A percentile compares a stretch with the other conserved stretches of the same genome.
phyloP scores from a whole-genome alignment of 2,888 invertebrate genomes.

The Lasiommata megera region DNA sequence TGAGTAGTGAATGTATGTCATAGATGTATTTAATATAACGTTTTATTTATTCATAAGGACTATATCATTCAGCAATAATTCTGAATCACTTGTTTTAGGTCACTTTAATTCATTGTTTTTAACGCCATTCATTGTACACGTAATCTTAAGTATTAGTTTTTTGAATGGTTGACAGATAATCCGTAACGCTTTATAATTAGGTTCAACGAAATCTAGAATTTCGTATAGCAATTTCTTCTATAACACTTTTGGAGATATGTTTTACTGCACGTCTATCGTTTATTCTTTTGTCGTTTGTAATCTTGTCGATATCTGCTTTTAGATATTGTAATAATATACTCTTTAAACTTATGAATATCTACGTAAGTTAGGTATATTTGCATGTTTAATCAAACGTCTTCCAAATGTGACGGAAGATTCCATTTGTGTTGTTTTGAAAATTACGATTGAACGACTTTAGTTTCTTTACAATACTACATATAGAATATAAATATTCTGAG shows the following conservation, averaged over 20 bases:
- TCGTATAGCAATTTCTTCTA: constrained; percentile 68
- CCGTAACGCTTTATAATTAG: constrained; percentile 81
- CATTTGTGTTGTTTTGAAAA: constrained; percentile 20
- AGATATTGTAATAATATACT: constrained; percentile 46
- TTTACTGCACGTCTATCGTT: constrained; percentile 58
- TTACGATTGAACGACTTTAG: background rate
- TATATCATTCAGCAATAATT: constrained; percentile 50
- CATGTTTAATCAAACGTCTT: constrained; percentile 79
- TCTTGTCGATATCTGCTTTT: constrained; percentile 41
- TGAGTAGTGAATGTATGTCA: constrained; percentile 36
- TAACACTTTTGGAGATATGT: constrained; percentile 59
- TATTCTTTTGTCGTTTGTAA: constrained; percentile 32
- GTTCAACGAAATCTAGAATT: constrained; percentile 73
- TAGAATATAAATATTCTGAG: background rate
- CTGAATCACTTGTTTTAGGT: constrained; percentile 32
- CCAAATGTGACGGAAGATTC: constrained; percentile 76
- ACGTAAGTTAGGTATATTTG: constrained; percentile 71
- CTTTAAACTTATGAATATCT: constrained; percentile 52
- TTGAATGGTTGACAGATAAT: constrained; percentile 65
- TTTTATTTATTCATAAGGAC: constrained; percentile 41
- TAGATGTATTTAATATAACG: constrained; percentile 37
- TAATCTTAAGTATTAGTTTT: constrained; percentile 55
- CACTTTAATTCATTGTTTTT: constrained; percentile 31
- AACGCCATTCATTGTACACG: constrained; percentile 36
- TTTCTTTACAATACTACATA: background rate